phyloP scores from a whole-genome alignment of 2,113 vertebrate species.

The Mola mola region DNA sequence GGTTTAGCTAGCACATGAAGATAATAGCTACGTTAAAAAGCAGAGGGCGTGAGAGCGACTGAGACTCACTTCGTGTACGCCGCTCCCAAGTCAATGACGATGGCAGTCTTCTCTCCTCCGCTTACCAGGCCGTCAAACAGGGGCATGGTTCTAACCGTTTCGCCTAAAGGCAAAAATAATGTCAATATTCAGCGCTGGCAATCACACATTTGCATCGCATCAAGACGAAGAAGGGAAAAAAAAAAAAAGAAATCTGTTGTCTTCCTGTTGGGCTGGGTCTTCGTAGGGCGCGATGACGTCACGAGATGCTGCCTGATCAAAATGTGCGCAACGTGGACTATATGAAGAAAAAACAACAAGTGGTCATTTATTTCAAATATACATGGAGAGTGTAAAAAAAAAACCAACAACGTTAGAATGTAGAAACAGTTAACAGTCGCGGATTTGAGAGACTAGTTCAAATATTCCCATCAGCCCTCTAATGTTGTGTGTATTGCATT shows the following conservation, averaged over 20 bases:
- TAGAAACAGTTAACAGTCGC: no score
- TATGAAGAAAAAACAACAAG: no score
- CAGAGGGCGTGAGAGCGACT: constrained; percentile 18
- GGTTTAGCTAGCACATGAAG: not conserved
- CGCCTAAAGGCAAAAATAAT: not conserved
- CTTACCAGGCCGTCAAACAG: constrained; percentile 93
- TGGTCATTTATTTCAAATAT: no score
- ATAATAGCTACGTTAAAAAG: not conserved
- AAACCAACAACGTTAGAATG: no score
- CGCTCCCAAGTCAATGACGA: constrained; percentile 93
- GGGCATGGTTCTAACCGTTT: constrained; percentile 82
- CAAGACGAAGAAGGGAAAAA: no score
- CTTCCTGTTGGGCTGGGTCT: constrained; percentile 56
- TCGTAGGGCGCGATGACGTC: constrained; percentile 39
- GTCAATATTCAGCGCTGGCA: not conserved
- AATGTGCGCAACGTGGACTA: no score
- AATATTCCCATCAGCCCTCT: no score
- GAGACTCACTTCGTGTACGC: constrained; percentile 93
- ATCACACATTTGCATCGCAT: constrained; percentile 17
- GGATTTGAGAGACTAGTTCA: no score
- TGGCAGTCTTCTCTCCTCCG: constrained; percentile 94
- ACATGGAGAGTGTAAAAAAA: no score
- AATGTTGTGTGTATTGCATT: no score
- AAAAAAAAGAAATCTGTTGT: constrained; percentile 18
- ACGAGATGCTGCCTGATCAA: constrained; percentile 21